Base-by-base conservation (phyloP, 2,113 vertebrate genomes). In the Pionites leucogaster region DNA sequence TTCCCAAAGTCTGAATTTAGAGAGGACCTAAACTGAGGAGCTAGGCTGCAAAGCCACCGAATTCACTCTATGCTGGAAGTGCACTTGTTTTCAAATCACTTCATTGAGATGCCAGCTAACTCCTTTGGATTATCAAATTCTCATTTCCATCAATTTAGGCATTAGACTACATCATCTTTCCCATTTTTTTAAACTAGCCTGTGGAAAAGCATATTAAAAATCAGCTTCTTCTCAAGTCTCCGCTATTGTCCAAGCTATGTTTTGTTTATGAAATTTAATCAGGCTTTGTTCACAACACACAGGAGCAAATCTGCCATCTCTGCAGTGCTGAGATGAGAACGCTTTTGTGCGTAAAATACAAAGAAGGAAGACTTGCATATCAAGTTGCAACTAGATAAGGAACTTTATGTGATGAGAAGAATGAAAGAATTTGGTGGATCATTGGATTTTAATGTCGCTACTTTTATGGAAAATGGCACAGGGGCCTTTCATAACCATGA, bases 351-450 rank as follows among this genome's bases (percentile, higher is more conserved):
- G 0, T 60, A 67, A 92, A 94, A 82, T 50, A 93, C 16, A 82
- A 86, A 95, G 88, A 44, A 75, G 53, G 42, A 93, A 90, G 59
- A 92, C 88, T 9, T 65, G n/a, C 4, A 2, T 91, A 89, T 76
- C 81, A 63, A 93, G 88, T 28, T 88, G 42, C 52, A 86, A 10
- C 42, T 15, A 68, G 80, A 69, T 68, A 75, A 92, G 62, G 55
- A 88, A 93, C 57, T 92, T 79, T 28, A 69, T 55, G 47, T 68
- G 68, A 86, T 55, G 37, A 91, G 62, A 92, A 92, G 65, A 95
- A 17, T 60, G 69, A 76, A 93, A 88, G 88, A 86, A 92, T 95
- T 92, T 72, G 86, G 90, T 79, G 78, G 72, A 64, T 92, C 77
- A 62, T 12, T 96, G 88, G 74, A 96, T 95, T 93, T 96, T 76